These are phyloP conservation scores for silkworm (Bombyx mori) DNA, from an alignment of 1,140 invertebrate species.

Conservation along the genomic window ASM3026992v2 NC_085111.1:12708001-12708500, in stretches of 20 bases:
- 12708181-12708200: background rate
- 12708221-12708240: too few relatives aligned
- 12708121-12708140: slow-evolving; percentile 23
- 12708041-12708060: background rate
- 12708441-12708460: slow-evolving; percentile 37
- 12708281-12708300: background rate
- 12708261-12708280: too few relatives aligned
- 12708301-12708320: background rate
- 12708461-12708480: slow-evolving; percentile 42
- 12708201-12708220: background rate
- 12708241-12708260: too few relatives aligned
- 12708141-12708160: background rate
- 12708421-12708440: slow-evolving; percentile 36
- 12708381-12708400: slow-evolving; percentile 53
- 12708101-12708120: slow-evolving; percentile 20
- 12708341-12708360: background rate
- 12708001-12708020: background rate
- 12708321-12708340: background rate
- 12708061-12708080: slow-evolving; percentile 5
- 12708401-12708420: slow-evolving; percentile 33
- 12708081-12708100: slow-evolving; percentile 1
- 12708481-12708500: slow-evolving; percentile 47
- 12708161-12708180: background rate
- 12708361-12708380: slow-evolving; percentile 48
- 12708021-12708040: slow-evolving; percentile 2